A percentile compares a stretch with the other conserved stretches of the same genome.
phyloP scores from a whole-genome alignment of 2,113 vertebrate species.

The Sardina pilchardus region DNA sequence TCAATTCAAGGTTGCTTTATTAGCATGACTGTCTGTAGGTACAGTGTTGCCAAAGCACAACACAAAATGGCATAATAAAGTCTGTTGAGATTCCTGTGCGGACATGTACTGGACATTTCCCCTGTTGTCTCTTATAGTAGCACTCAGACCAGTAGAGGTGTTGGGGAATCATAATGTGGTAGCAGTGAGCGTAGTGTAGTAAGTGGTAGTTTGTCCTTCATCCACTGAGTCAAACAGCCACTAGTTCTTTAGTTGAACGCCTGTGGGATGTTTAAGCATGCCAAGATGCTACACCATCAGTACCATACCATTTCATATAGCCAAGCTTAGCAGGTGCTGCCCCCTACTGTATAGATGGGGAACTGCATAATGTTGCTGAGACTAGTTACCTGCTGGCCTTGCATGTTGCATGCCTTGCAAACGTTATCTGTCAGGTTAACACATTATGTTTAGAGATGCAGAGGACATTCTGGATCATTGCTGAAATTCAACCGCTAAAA shows the following conservation, averaged over 20 bases:
- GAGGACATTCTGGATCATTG: neutral
- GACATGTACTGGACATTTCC: no score
- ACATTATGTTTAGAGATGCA: neutral
- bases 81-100: neutral
- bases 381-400: neutral
- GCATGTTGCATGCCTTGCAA: neutral
- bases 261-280: neutral
- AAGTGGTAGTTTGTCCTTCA: neutral
- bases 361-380: neutral
- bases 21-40: no score
- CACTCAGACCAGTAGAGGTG: neutral
- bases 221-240: neutral
- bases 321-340: neutral
- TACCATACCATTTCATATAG: neutral
- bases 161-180: neutral
- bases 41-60: no score
- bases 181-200: no score
- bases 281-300: neutral
- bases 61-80: no score
- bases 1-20: no score
- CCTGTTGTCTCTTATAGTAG: neutral
- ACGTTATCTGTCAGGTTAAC: no score
- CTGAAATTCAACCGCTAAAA: neutral
- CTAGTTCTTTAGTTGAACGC: neutral
- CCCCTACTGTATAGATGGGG: neutral